Conservation (phyloP, 2,797 vertebrate species). For the Carapus acus region DNA sequence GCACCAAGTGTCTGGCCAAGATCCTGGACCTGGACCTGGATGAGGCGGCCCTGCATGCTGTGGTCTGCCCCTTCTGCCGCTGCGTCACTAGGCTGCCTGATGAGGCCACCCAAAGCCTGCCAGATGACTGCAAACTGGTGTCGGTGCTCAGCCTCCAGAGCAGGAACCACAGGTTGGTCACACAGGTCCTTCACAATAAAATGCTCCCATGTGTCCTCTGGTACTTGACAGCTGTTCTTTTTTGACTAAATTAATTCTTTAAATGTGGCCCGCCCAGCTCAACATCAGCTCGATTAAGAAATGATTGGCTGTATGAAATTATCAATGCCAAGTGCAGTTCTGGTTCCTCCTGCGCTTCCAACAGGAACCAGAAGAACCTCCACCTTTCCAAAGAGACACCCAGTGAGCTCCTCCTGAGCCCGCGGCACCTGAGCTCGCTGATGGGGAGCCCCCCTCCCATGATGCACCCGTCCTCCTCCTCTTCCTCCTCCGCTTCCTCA, state of each 20-base stretch:
- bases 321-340: background rate
- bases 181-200: too few species aligned
- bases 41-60: slow-evolving; percentile 77
- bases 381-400: slow-evolving; percentile 63
- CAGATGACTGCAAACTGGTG: slow-evolving; percentile 87
- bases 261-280: too few species aligned
- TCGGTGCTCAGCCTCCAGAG: slow-evolving; percentile 76
- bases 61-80: slow-evolving; percentile 93
- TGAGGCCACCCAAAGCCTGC: slow-evolving; percentile 78
- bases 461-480: slow-evolving; percentile 52
- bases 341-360: background rate
- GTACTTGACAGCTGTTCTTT: too few species aligned
- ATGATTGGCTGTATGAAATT: too few species aligned
- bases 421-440: slow-evolving; percentile 79
- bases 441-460: slow-evolving; percentile 69
- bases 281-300: too few species aligned
- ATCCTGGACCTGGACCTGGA: slow-evolving; percentile 87
- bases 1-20: slow-evolving; percentile 88
- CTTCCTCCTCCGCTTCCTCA: slow-evolving; percentile 42
- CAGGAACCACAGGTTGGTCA: slow-evolving; percentile 71
- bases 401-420: slow-evolving; percentile 84
- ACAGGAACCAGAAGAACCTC: slow-evolving; percentile 78
- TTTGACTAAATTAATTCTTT: too few species aligned
- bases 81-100: slow-evolving; percentile 80
- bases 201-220: too few species aligned